A percentile compares a stretch with the other conserved stretches of the same genome.
phyloP scores from a whole-genome alignment of 2,797 vertebrate genomes.

The Eulemur mongoz region DNA sequence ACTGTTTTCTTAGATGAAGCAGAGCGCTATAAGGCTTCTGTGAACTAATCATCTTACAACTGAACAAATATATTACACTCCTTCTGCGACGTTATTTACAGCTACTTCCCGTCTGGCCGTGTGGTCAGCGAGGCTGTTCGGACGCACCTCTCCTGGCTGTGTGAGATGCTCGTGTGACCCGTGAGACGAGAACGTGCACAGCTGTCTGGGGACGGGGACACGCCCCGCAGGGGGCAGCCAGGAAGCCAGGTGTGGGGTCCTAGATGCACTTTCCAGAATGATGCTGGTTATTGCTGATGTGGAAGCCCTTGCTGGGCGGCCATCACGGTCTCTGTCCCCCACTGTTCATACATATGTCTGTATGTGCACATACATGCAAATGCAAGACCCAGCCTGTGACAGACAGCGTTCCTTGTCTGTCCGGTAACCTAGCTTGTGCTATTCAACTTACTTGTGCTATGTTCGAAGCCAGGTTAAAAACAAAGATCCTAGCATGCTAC shows the following conservation, averaged over 20 bases:
- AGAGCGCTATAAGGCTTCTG: conserved; percentile 86
- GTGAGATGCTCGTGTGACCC: conserved; percentile 83
- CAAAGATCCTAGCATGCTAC: conserved; percentile 78
- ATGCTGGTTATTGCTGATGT: conserved; percentile 77
- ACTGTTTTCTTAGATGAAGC: conserved; percentile 82
- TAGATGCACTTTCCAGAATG: conserved; percentile 70
- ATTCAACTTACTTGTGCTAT: conserved; percentile 79
- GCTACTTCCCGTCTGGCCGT: conserved; percentile 66
- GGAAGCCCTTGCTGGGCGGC: conserved; percentile 73
- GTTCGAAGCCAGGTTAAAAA: conserved; percentile 78
- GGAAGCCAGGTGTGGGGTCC: conserved; percentile 67
- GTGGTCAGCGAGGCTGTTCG: conserved; percentile 74
- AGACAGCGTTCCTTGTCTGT: conserved; percentile 74
- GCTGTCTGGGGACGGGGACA: conserved; percentile 54
- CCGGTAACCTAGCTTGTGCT: conserved; percentile 82
- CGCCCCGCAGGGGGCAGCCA: conserved; percentile 63
- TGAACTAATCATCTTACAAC: conserved; percentile 82
- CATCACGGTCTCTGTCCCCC: conserved; percentile 52
- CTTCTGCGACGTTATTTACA: conserved; percentile 82
- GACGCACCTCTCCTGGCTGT: conserved; percentile 77
- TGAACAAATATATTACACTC: conserved; percentile 87
- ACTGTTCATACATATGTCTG: conserved; percentile 72
- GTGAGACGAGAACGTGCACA: conserved; percentile 69
- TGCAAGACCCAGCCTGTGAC: conserved; percentile 66
- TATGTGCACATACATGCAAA: conserved; percentile 81